Conservation (phyloP, 2,888 invertebrate genomes). For the Eupithecia centaureata region DNA sequence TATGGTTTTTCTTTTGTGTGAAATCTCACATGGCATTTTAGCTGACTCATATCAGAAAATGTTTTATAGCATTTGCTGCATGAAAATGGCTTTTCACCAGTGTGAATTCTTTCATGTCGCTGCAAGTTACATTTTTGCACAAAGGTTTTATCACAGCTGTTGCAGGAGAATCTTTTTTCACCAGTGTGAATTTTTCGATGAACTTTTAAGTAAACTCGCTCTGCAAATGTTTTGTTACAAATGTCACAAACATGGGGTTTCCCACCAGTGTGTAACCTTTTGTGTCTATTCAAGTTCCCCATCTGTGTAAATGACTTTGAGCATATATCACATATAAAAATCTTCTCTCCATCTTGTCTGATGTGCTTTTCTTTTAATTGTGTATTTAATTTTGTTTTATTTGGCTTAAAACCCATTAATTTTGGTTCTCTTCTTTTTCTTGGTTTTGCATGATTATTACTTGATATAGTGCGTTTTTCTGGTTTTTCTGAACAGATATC, state of each 20-base stretch:
- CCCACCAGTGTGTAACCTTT: constrained; percentile 29
- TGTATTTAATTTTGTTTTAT: background rate
- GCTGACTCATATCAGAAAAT: constrained; percentile 31
- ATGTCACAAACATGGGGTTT: constrained; percentile 29
- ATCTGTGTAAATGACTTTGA: constrained; percentile 29
- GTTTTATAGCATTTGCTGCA: constrained; percentile 29
- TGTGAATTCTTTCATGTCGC: constrained; percentile 31
- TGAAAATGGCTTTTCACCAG: constrained; percentile 30
- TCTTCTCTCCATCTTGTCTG: constrained; percentile 9
- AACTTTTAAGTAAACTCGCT: constrained; percentile 28
- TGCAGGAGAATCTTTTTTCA: constrained; percentile 30
- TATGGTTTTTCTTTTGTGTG: constrained; percentile 34
- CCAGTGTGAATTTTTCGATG: constrained; percentile 27
- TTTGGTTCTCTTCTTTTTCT: constrained; percentile 18
- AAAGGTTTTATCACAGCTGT: constrained; percentile 29
- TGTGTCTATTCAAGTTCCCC: constrained; percentile 31
- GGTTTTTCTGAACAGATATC: constrained; percentile 19
- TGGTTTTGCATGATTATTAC: constrained; percentile 15
- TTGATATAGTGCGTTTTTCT: constrained; percentile 13
- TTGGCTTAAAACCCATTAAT: background rate
- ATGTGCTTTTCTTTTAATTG: no score
- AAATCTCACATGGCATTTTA: constrained; percentile 29
- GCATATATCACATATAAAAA: constrained; percentile 24
- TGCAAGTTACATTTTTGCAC: constrained; percentile 30
- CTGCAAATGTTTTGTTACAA: constrained; percentile 31